These are phyloP conservation scores for Hydractinia echinata DNA, from an alignment of 30 jellyfish, hydroid and myxozoan species.

Conservation along the genomic window DNA sequence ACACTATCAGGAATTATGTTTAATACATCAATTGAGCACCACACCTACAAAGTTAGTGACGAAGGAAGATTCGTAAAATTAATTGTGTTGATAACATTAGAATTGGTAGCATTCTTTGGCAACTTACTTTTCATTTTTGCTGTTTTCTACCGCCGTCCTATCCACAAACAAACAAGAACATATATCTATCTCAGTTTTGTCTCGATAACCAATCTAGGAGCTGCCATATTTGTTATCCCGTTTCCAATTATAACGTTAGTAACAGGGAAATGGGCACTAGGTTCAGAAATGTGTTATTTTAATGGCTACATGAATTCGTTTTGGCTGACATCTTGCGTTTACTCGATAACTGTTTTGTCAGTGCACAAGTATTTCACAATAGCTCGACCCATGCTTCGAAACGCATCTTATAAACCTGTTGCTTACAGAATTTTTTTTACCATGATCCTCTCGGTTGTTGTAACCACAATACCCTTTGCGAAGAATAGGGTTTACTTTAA, in stretches of 20 bases:
- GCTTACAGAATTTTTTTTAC: constrained; percentile 17
- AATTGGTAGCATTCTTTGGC: neutral
- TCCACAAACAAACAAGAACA: constrained; percentile 33
- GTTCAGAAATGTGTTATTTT: constrained; percentile 40
- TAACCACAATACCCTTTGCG: constrained; percentile 45
- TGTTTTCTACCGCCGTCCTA: neutral
- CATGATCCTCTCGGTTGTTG: constrained; percentile 37
- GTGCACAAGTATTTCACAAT: constrained; percentile 51
- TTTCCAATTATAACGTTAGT: constrained; percentile 49
- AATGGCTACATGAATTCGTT: constrained; percentile 60
- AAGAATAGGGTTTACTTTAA: constrained; percentile 39
- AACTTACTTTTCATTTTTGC: constrained; percentile 10
- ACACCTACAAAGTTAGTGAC: neutral
- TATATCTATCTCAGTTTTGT: constrained; percentile 41
- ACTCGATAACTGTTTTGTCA: constrained; percentile 54
- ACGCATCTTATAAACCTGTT: constrained; percentile 26
- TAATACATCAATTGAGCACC: neutral
- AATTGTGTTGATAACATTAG: neutral
- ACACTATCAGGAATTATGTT: neutral
- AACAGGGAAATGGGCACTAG: constrained; percentile 52
- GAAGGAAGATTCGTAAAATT: constrained; percentile 16
- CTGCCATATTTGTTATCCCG: constrained; percentile 55
- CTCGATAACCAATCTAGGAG: constrained; percentile 55
- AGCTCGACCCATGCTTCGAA: constrained; percentile 49
- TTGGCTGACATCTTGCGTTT: constrained; percentile 56